Base-by-base conservation (phyloP, 1,140 invertebrate species). In the Temnothorax longispinosus region DNA sequence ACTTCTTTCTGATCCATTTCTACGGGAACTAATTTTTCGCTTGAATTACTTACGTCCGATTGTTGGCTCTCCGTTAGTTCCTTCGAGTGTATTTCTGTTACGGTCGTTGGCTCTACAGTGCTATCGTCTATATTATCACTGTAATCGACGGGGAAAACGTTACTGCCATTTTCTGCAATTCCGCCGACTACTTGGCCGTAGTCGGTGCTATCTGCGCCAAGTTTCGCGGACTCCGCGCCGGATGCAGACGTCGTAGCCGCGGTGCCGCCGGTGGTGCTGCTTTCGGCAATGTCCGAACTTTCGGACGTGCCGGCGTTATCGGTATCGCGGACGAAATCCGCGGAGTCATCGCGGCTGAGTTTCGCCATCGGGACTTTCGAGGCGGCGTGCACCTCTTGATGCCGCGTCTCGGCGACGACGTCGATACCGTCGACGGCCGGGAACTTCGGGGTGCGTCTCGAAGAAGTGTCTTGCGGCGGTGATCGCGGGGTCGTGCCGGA, bases 11-110 rank as follows among this genome's bases (percentile, higher is more conserved):
- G 44, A n/a, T 41, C 4, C n/a, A 50, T 18, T 50, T 84, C 80
- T 64, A 74, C 69, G n/a, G 69, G 56, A 21, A 21, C 69, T 50
- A 65, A 35, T 4, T 54, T 10, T 72, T 65, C 38, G 13, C 86
- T n/a, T n/a, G 32, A 21, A 56, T 87, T 88, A 89, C 87, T 89
- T 86, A 89, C 88, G 58, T 38, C 78, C 52, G 67, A 50, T 15
- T n/a, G 47, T 44, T 15, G 58, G 54, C 32, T 38, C 58, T 41
- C 10, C 8, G 32, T 65, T 60, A 47, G 35, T 27, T 54, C 74
- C 50, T 44, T 50, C 47, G 27, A 67, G 35, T 10, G 18, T 47
- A 41, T 15, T 21, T 52, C 47, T 27, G 75, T 74, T 32, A 27
- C 44, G 27, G 50, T 32, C 7, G 5, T 8, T 7, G 74, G 13